Conservation (phyloP, 2,888 invertebrate species). For the Sarcophaga rosellei region DNA sequence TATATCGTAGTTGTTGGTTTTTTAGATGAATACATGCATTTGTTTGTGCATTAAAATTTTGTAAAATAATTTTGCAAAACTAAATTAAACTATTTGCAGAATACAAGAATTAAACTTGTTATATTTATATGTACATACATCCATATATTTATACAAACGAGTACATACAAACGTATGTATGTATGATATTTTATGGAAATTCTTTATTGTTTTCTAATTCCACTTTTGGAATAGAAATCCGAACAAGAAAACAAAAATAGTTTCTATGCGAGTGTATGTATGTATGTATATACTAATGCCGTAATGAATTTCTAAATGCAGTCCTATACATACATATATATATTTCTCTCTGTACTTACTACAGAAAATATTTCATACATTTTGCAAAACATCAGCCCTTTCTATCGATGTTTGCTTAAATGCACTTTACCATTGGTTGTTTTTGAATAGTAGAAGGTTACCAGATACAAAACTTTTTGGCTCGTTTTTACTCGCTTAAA, state of each 20-base stretch:
- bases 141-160: neutral
- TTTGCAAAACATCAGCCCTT: neutral
- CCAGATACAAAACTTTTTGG: neutral
- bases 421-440: neutral
- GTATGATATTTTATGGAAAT: conserved; percentile 9
- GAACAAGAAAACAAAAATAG: neutral
- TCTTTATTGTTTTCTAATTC: conserved; percentile 46
- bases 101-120: conserved; percentile 50
- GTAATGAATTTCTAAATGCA: neutral
- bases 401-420: neutral
- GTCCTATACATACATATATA: neutral
- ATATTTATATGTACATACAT: conserved; percentile 19
- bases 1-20: conserved; percentile 13
- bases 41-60: conserved; percentile 27
- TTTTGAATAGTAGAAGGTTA: neutral
- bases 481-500: too few species aligned
- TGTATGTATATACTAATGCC: neutral
- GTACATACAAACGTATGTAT: neutral
- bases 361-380: neutral
- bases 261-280: neutral
- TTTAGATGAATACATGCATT: conserved; percentile 28
- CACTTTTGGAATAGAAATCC: neutral
- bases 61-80: conserved; percentile 52
- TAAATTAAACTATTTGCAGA: conserved; percentile 57
- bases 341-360: neutral